phyloP scores from a whole-genome alignment of 2,797 vertebrate genomes.

The Clarias laeviceps region DNA sequence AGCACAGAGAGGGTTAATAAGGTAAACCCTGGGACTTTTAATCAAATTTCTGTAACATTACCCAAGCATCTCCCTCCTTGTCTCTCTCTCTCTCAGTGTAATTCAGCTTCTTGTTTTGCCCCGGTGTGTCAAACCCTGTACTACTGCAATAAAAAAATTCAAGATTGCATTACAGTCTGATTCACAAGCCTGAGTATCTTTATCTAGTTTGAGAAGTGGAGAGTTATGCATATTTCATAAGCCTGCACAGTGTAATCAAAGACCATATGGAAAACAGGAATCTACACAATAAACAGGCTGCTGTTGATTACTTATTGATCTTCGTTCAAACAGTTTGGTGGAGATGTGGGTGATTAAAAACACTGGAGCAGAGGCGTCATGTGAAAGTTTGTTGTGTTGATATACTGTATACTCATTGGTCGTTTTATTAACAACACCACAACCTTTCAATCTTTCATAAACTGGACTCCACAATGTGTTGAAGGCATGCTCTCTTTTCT shows the following conservation, averaged over 20 bases:
- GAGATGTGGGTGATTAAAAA: background rate
- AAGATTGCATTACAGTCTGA: background rate
- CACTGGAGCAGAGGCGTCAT: background rate
- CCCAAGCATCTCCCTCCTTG: background rate
- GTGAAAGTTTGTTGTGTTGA: background rate
- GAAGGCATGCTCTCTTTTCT: too few species aligned
- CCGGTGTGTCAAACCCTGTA: background rate
- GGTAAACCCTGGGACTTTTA: background rate
- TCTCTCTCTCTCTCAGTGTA: background rate
- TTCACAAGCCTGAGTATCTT: background rate
- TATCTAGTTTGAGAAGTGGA: background rate
- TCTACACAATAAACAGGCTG: background rate
- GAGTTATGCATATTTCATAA: background rate
- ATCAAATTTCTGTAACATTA: background rate
- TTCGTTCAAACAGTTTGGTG: background rate
- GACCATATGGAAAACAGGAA: background rate
- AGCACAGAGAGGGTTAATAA: background rate
- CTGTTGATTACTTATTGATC: background rate
- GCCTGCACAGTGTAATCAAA: background rate
- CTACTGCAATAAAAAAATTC: background rate
- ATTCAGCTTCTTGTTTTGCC: background rate
- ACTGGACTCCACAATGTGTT: background rate
- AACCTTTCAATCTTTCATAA: background rate
- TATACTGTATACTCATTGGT: background rate
- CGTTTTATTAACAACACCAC: background rate